A percentile compares a stretch with the other conserved stretches of the same genome.
Conservation (phyloP, 2,888 invertebrate genomes). For the Hartigia nigra region DNA sequence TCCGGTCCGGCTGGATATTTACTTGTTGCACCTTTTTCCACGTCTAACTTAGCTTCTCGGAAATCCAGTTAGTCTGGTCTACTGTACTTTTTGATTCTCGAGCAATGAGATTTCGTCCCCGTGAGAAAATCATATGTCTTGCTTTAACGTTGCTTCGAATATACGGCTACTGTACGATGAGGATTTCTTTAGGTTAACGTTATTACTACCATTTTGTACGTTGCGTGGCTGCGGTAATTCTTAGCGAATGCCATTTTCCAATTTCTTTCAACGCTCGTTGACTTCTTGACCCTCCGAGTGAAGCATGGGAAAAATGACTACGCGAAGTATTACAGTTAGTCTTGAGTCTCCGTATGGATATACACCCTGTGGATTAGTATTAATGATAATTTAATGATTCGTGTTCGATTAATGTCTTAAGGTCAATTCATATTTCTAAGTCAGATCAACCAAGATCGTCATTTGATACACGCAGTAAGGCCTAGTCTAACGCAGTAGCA, state of each 20-base stretch:
- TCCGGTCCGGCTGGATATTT: background rate
- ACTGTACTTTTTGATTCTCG: background rate
- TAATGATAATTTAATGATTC: background rate
- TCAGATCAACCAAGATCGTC: background rate
- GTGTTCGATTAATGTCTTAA: background rate
- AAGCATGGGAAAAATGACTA: background rate
- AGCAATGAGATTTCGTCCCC: background rate
- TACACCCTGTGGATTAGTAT: background rate
- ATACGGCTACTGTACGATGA: background rate
- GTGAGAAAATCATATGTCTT: background rate
- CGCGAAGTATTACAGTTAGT: background rate
- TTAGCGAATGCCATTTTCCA: background rate
- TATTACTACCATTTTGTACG: background rate
- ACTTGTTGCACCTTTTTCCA: background rate
- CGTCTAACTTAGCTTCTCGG: background rate
- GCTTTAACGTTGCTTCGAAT: background rate
- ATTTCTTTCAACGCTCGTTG: background rate
- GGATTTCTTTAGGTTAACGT: background rate
- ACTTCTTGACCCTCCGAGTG: background rate
- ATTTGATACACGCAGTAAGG: background rate
- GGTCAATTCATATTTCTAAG: background rate
- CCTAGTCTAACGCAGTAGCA: background rate
- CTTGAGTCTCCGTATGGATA: background rate
- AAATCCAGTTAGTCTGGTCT: slow-evolving; percentile 5
- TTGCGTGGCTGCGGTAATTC: background rate